Base-by-base conservation (phyloP, 2,888 invertebrate species). In the Himalopsyche japonica region DNA sequence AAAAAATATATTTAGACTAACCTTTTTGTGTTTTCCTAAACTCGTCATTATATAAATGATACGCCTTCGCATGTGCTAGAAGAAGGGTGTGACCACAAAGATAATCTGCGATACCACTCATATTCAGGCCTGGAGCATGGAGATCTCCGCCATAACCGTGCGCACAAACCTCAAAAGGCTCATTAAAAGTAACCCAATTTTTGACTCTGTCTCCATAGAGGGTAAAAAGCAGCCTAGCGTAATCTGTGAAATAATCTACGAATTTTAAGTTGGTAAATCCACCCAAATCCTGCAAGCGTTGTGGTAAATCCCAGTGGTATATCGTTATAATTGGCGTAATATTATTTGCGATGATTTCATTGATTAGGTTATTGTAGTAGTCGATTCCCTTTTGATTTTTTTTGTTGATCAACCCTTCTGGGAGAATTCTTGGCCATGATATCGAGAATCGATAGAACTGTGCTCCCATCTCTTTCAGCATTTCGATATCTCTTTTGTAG, bases 361-460 rank as follows among this genome's bases (percentile, higher is more conserved):
- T 90, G n/a, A 95, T 91, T 27, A 96, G 88, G 76, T 92, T 90
- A 81, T 92, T 93, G 90, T 95, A 96, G 89, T 95, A 95, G 57
- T 90, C 89, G 57, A 94, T 87, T 3, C 93, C 94, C 2, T 89
- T 89, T 76, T 90, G 87, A 85, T 88, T 90, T 81, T 85, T 80
- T 43, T 85, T 85, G 78, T 87, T 82, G 37, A 82, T 80, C 37
- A 92, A 89, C 12, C 94, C 95, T 82, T 90, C 92, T 0, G 95
- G 95, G 64, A 96, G 89, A 32, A 96, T 92, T 88, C 96, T 91
- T 0, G 95, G 89, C 95, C 96, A 96, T 83, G 95, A 93, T 20
- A 94, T 89, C 0, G 94, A 94, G 88, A 94, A 93, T 27, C 94
- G 90, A 89, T 94, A 94, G 88, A 91, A 92, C 82, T 90, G 88